Conservation (phyloP, 2,888 invertebrate genomes). For the Lypha dubia region DNA sequence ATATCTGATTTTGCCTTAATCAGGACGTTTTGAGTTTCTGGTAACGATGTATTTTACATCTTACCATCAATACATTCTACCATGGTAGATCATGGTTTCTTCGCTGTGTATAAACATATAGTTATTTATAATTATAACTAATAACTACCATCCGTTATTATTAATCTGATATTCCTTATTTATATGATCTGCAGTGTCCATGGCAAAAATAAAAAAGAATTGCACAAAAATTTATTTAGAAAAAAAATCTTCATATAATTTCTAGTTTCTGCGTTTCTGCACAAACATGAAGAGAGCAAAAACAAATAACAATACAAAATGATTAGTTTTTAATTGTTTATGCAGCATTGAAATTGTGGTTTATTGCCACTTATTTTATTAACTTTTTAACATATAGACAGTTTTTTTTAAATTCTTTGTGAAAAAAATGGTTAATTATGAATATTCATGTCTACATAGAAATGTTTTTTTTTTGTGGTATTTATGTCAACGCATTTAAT, state of each 20-base stretch:
- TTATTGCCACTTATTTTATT: constrained; percentile 63
- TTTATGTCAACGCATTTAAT: constrained; percentile 71
- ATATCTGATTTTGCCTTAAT: no score
- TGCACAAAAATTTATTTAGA: neutral
- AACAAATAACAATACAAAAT: constrained; percentile 38
- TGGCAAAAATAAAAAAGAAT: no score
- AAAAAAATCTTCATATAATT: constrained; percentile 3
- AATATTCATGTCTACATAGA: constrained; percentile 40
- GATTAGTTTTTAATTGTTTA: constrained; percentile 68
- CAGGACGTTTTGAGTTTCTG: no score
- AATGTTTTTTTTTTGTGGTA: constrained; percentile 63
- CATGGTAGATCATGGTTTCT: no score
- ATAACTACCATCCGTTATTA: no score
- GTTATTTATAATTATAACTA: no score
- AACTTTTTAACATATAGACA: constrained; percentile 13
- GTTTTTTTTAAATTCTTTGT: neutral
- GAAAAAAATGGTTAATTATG: constrained; percentile 34
- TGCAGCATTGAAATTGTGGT: constrained; percentile 65
- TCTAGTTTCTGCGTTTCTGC: neutral
- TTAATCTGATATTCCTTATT: neutral
- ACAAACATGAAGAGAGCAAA: neutral
- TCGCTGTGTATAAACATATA: no score
- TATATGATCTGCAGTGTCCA: neutral
- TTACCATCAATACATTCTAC: no score
- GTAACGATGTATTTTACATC: no score